A percentile compares a stretch with the other conserved stretches of the same genome.
Conservation (phyloP, 2,888 invertebrate genomes). For the Chaetogeoica ovagalla region DNA sequence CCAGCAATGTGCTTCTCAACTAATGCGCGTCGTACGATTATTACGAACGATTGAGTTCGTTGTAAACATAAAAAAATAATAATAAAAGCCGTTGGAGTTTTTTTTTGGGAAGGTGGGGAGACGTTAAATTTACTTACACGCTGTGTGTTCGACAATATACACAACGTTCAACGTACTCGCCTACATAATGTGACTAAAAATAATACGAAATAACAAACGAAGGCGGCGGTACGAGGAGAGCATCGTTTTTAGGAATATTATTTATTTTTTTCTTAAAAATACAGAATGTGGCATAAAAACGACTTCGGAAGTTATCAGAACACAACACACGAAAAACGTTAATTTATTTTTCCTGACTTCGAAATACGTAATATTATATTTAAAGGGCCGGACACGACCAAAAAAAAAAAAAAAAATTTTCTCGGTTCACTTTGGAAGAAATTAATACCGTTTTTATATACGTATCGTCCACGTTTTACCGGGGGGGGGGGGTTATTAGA, state of each 20-base stretch:
- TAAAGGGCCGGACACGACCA: too few relatives aligned
- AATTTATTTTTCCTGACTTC: background rate
- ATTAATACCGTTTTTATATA: too few relatives aligned
- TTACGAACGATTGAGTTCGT: slow-evolving; percentile 27
- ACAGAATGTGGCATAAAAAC: background rate
- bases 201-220: too few relatives aligned
- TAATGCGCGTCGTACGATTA: background rate
- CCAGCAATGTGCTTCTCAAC: background rate
- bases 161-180: background rate
- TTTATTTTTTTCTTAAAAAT: background rate
- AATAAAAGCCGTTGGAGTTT: background rate
- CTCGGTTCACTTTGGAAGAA: too few relatives aligned
- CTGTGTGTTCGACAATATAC: background rate
- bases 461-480: too few relatives aligned
- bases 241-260: background rate
- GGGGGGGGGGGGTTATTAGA: too few relatives aligned
- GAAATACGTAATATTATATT: background rate
- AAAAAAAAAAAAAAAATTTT: too few relatives aligned
- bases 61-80: background rate
- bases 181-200: background rate
- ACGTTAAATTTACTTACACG: background rate
- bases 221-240: background rate
- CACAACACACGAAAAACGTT: too few relatives aligned
- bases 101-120: background rate
- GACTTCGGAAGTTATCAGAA: background rate